Evolutionary conservation across 2,797 vertebrate species (phyloP), one percentile per base, ranked within the genome.

Genomic region (Vireo griseus): DNA sequence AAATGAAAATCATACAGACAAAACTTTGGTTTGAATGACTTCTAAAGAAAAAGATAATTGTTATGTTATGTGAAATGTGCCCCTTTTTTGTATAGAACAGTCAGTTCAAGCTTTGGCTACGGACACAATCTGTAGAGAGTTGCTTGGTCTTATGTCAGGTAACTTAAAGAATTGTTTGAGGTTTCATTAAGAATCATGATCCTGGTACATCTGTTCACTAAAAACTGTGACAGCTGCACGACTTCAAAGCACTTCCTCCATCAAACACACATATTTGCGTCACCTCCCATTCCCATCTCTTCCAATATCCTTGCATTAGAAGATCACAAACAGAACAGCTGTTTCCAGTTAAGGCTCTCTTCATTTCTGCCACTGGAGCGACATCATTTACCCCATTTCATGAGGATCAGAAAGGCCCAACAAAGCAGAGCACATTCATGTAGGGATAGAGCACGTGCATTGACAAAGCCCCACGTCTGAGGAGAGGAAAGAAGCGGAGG

Each of bases 201-300:
- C 73, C 78, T 69, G 79, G 94, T 67, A 89, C 48, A 95, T 94
- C 79, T 94, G 90, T 78, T 90, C 91, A 85, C 67, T 87, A 83
- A 93, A 72, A 82, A 86, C 82, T n/a, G 84, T 67, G 94, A 96
- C 96, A 96, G 94, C 91, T 94, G 92, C 42, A 59, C 52, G 86
- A 97, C 96, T 97, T 97, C 96, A 96, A 96, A 95, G 92, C 74
- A 67, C 84, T 94, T 95, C 93, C 82, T 93, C 89, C 82, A 81
- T 54, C 82, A 91, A 74, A 62, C 86, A 79, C 19, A 73, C 31
- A 61, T 58, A 93, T 90, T 88, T 94, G 89, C 39, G 1, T 86
- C 88, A 93, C 75, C 75, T 88, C 58, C 76, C 61, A 65, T 84
- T 74, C 62, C 85, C 80, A 65, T 94, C 93, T 86, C 84, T 86